Evolutionary conservation across 2,888 invertebrate genomes (phyloP).

Genomic region (Mythimna lalbum): DNA sequence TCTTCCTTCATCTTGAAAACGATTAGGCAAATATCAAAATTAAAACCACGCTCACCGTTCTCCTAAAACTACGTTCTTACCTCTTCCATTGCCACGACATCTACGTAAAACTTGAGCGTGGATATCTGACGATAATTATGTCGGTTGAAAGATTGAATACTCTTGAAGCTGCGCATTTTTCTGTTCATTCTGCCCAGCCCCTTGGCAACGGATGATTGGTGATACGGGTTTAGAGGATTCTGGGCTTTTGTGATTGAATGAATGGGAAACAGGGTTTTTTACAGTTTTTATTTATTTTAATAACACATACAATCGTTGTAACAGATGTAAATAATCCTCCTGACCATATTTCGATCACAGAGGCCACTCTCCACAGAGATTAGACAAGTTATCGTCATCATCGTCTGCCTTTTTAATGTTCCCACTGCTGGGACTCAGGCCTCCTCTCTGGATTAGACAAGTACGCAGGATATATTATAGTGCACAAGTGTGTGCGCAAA

Average conservation of each 20-base stretch:
- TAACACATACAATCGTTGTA: too few species aligned
- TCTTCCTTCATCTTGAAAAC: neutral
- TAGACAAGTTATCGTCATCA: too few species aligned
- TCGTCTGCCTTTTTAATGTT: too few species aligned
- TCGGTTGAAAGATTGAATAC: slow-evolving; percentile 85
- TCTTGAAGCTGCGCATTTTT: slow-evolving; percentile 78
- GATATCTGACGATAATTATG: slow-evolving; percentile 87
- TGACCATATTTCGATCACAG: too few species aligned
- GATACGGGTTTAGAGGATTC: slow-evolving; percentile 29
- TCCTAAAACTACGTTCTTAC: slow-evolving; percentile 22
- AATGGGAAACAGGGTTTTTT: neutral
- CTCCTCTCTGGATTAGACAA: too few species aligned
- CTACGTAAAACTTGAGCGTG: slow-evolving; percentile 65
- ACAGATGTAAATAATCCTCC: too few species aligned
- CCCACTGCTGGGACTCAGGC: too few species aligned
- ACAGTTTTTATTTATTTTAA: too few species aligned
- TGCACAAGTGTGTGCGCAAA: too few species aligned
- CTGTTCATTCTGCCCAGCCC: slow-evolving; percentile 40
- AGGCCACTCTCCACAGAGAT: too few species aligned
- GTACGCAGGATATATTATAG: too few species aligned
- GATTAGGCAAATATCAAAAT: too few species aligned
- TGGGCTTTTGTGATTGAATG: slow-evolving; percentile 11
- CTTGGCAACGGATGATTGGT: slow-evolving; percentile 62
- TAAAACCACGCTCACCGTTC: neutral
- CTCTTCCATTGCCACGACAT: slow-evolving; percentile 64